Evolutionary conservation across 2,113 vertebrate species (phyloP).

Genomic region (Ginglymostoma cirratum): DNA sequence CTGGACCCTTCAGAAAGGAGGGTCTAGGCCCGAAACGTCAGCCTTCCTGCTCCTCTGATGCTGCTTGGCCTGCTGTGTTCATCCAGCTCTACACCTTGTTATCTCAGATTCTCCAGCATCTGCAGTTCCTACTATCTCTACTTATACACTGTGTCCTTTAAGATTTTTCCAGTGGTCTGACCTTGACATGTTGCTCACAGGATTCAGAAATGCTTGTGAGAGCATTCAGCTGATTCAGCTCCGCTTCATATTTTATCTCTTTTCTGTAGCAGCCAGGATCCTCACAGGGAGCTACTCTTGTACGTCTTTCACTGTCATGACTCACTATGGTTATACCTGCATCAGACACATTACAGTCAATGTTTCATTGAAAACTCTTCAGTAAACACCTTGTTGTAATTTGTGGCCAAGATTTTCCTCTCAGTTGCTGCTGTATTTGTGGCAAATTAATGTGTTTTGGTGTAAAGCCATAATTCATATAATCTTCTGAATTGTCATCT

Average conservation of each 20-base stretch:
- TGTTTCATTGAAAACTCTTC: neutral
- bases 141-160: neutral
- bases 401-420: neutral
- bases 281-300: slow-evolving; percentile 40
- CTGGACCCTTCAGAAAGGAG: no score
- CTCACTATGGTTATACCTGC: slow-evolving; percentile 39
- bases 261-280: slow-evolving; percentile 38
- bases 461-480: neutral
- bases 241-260: slow-evolving; percentile 38
- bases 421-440: neutral
- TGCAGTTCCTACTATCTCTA: no score
- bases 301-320: slow-evolving; percentile 38
- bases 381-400: neutral
- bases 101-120: no score
- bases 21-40: no score
- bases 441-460: neutral
- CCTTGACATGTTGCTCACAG: slow-evolving; percentile 41
- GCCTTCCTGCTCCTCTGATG: no score
- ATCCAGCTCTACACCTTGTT: no score
- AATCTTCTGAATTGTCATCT: neutral
- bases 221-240: slow-evolving; percentile 37
- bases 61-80: no score
- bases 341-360: neutral
- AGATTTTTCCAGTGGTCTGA: neutral
- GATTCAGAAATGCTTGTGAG: slow-evolving; percentile 34